Evolutionary conservation across 2,113 vertebrate species (phyloP).

Genomic region (Paramormyrops kingsleyae): DNA sequence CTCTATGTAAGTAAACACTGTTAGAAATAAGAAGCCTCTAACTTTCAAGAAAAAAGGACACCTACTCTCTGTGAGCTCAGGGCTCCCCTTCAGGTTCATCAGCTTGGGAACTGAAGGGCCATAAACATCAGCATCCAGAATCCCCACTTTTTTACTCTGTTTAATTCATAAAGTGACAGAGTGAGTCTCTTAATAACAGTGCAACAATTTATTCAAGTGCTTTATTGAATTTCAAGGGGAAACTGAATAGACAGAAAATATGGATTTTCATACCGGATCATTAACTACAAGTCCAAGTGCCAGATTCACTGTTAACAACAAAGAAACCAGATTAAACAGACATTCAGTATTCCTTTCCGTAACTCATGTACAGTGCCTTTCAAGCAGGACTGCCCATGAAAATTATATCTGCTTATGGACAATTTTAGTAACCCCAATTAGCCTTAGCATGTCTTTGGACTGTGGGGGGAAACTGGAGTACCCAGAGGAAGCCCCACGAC

Average conservation of each 20-base stretch:
- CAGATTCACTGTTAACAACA: constrained; percentile 75
- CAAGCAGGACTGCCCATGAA: not conserved
- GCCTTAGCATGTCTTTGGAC: too few species aligned
- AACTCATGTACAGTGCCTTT: not conserved
- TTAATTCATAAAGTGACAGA: constrained; percentile 16
- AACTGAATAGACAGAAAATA: not conserved
- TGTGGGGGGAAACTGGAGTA: too few species aligned
- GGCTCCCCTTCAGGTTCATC: constrained; percentile 93
- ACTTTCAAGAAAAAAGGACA: not conserved
- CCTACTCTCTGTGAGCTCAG: constrained; percentile 82
- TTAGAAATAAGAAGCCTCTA: not conserved
- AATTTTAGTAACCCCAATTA: too few species aligned
- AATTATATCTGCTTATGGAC: too few species aligned
- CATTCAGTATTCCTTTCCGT: not conserved
- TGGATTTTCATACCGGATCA: constrained; percentile 62
- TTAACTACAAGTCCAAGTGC: constrained; percentile 81
- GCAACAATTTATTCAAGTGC: not conserved
- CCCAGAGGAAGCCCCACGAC: too few species aligned
- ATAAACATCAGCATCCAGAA: constrained; percentile 89
- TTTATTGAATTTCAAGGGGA: not conserved
- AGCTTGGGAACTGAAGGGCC: constrained; percentile 90
- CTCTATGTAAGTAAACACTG: not conserved
- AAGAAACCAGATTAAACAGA: not conserved
- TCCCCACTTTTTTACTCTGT: constrained; percentile 75
- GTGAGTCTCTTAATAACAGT: not conserved